phyloP scores from a whole-genome alignment of 2,797 vertebrate genomes.

The Bradypus variegatus region DNA sequence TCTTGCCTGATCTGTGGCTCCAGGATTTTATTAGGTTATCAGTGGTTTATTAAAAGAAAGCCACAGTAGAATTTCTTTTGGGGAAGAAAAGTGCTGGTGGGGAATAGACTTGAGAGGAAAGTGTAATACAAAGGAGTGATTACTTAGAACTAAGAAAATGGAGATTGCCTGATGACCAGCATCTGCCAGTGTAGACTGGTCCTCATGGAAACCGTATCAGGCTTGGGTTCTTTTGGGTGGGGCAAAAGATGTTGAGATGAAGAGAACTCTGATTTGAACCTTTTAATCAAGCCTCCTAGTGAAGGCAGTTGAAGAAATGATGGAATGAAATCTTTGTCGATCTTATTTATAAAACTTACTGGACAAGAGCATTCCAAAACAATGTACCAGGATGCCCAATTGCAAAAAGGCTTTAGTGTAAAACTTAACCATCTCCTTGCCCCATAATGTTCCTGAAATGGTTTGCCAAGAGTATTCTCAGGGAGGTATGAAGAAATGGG shows the following conservation, averaged over 20 bases:
- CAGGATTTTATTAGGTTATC: not conserved
- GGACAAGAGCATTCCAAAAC: constrained; percentile 4
- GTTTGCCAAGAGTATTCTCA: not conserved
- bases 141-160: not conserved
- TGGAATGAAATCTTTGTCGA: not conserved
- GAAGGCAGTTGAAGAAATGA: not conserved
- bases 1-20: not conserved
- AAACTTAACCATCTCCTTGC: not conserved
- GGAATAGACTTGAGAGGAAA: not conserved
- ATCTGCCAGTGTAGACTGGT: not conserved
- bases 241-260: constrained; percentile 3
- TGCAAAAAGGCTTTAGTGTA: not conserved
- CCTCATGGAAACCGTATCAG: not conserved
- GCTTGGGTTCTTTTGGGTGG: not conserved
- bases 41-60: not conserved
- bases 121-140: not conserved
- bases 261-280: constrained; percentile 5
- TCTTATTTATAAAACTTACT: not conserved
- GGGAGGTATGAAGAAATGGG: not conserved
- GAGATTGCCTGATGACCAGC: not conserved
- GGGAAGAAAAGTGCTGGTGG: not conserved
- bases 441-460: not conserved
- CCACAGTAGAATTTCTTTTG: not conserved
- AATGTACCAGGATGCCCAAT: not conserved
- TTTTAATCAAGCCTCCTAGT: not conserved